Percentiles rank a stretch among this genome's conserved stretches.
Evolutionary conservation across 64 coral and sea anemone species (phyloP).

Genomic region (Acropora yongei): DNA sequence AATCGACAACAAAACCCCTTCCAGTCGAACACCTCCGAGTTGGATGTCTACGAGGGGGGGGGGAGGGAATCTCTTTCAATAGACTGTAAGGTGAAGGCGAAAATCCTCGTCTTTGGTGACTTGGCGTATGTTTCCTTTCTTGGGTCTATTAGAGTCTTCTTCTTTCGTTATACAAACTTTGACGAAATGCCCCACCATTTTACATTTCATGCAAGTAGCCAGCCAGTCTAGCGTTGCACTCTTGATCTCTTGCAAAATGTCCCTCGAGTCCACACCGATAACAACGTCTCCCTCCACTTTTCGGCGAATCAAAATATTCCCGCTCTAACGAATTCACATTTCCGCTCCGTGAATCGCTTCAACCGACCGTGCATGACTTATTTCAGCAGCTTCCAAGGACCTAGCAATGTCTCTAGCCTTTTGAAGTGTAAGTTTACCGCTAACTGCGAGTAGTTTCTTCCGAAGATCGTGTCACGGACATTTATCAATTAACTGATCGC

Average conservation of each 20-base stretch:
- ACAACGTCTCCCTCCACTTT: too few relatives aligned
- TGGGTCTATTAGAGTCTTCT: too few relatives aligned
- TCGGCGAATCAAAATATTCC: too few relatives aligned
- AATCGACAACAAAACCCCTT: not conserved
- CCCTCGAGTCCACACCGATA: too few relatives aligned
- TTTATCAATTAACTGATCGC: constrained; percentile 23
- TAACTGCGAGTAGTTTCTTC: constrained; percentile 43
- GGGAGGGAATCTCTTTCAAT: not conserved
- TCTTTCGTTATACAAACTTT: too few relatives aligned
- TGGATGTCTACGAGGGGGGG: constrained; percentile 21
- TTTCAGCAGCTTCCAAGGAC: constrained; percentile 58
- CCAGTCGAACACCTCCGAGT: too few relatives aligned
- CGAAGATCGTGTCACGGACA: constrained; percentile 24
- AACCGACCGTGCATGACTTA: not conserved
- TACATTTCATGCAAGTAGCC: too few relatives aligned
- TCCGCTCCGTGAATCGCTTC: not conserved
- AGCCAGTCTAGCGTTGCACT: too few relatives aligned
- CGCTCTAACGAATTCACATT: constrained; percentile 5
- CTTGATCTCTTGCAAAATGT: too few relatives aligned
- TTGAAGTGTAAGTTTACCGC: constrained; percentile 35
- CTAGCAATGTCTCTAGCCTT: not conserved
- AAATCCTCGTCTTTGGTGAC: not conserved
- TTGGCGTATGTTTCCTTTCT: not conserved
- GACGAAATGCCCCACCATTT: too few relatives aligned
- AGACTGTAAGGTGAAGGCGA: not conserved